Evolutionary conservation across 1,140 invertebrate species (phyloP).

Genomic region (Steinernema feltiae): DNA sequence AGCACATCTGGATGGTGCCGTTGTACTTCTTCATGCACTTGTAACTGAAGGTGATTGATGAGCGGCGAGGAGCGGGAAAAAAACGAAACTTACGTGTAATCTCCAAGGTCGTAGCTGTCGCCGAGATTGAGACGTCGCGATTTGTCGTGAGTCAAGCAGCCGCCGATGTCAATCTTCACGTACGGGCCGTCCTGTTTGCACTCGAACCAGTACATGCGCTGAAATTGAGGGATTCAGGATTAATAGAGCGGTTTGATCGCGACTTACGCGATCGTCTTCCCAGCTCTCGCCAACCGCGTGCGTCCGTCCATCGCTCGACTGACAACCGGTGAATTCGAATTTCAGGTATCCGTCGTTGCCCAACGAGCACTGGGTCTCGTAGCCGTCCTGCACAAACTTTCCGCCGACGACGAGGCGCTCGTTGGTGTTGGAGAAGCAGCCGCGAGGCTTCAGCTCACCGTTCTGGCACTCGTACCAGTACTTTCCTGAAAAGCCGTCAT

Average conservation of each 20-base stretch:
- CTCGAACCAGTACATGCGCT: conserved; percentile 37
- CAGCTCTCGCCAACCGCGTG: conserved; percentile 34
- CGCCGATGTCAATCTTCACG: conserved; percentile 29
- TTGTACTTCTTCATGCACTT: conserved; percentile 31
- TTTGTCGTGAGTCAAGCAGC: conserved; percentile 38
- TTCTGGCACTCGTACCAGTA: conserved; percentile 35
- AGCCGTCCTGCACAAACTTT: conserved; percentile 30
- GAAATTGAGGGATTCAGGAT: background rate
- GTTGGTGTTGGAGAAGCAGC: conserved; percentile 26
- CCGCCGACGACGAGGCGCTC: conserved; percentile 27
- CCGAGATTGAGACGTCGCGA: conserved; percentile 29
- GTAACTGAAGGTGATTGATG: conserved; percentile 28
- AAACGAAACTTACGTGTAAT: conserved; percentile 35
- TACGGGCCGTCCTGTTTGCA: conserved; percentile 31
- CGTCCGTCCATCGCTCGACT: conserved; percentile 22
- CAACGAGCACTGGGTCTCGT: conserved; percentile 29
- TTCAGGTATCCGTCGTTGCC: conserved; percentile 36
- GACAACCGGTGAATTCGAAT: conserved; percentile 36
- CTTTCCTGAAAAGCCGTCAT: conserved; percentile 26
- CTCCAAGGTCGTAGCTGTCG: conserved; percentile 37
- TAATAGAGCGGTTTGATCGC: background rate
- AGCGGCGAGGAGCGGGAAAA: background rate
- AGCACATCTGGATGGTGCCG: conserved; percentile 35
- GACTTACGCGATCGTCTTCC: conserved; percentile 31
- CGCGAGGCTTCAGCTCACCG: conserved; percentile 27